These are phyloP conservation scores for Takifugu flavidus DNA, from an alignment of 2,113 vertebrate species.

Conservation along the genomic window DNA sequence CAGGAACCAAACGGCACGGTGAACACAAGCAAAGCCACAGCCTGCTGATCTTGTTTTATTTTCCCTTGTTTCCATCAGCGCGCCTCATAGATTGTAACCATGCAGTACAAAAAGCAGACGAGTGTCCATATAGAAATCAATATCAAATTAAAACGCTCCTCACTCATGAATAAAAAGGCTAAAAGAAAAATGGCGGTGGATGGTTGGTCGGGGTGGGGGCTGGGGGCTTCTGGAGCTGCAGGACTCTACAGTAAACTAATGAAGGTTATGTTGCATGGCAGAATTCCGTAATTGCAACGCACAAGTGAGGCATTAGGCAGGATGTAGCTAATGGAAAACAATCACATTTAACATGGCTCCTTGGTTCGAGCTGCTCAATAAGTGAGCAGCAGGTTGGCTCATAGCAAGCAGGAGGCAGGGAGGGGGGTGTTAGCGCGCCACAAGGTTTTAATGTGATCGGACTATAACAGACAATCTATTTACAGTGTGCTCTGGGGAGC, in stretches of 20 bases:
- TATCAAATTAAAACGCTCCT: constrained; percentile 72
- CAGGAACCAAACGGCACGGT: constrained; percentile 73
- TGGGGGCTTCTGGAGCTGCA: constrained; percentile 48
- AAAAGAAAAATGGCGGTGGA: constrained; percentile 34
- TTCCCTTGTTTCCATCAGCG: constrained; percentile 49
- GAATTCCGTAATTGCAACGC: constrained; percentile 78
- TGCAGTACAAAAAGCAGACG: constrained; percentile 35
- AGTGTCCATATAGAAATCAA: constrained; percentile 65
- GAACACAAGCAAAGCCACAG: constrained; percentile 69
- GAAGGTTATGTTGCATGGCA: constrained; percentile 77
- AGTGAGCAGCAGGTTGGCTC: constrained; percentile 95
- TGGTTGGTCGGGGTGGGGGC: not conserved
- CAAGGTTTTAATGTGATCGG: constrained; percentile 98
- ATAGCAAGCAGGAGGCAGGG: constrained; percentile 91
- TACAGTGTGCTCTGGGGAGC: constrained; percentile 99
- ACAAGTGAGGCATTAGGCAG: constrained; percentile 84
- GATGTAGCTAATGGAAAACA: constrained; percentile 94
- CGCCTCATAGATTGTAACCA: constrained; percentile 42
- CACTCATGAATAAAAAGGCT: constrained; percentile 63
- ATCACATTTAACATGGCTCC: constrained; percentile 94
- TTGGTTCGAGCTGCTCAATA: constrained; percentile 86
- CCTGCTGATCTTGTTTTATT: constrained; percentile 40
- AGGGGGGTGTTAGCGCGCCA: constrained; percentile 58
- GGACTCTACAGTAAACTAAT: constrained; percentile 72
- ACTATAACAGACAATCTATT: constrained; percentile 99